These are phyloP conservation scores for Nymphalis polychloros DNA, from an alignment of 2,888 invertebrate species.

Conservation along the genomic window DNA sequence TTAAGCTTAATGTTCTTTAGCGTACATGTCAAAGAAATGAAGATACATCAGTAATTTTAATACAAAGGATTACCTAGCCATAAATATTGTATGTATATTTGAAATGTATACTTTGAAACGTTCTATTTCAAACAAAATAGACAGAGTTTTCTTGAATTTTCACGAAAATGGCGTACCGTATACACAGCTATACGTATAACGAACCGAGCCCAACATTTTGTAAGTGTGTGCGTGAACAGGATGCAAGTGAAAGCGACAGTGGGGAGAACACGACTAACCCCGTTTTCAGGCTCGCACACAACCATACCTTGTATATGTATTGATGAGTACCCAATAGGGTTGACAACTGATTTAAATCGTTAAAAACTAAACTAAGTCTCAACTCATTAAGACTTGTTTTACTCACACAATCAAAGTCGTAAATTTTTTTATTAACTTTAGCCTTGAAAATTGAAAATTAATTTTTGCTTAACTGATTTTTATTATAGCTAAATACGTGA, in stretches of 20 bases:
- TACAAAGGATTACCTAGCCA: neutral
- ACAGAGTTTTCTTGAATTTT: conserved; percentile 5
- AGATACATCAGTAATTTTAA: too few species aligned
- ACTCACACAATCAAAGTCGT: too few species aligned
- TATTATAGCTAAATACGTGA: too few species aligned
- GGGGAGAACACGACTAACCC: conserved; percentile 67
- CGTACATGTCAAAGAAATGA: neutral
- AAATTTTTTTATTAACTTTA: too few species aligned
- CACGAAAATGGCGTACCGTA: conserved; percentile 10
- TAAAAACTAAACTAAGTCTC: neutral
- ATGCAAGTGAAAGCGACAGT: conserved; percentile 77
- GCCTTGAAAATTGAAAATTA: too few species aligned
- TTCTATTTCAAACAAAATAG: neutral
- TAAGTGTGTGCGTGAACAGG: conserved; percentile 59
- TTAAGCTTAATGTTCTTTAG: too few species aligned
- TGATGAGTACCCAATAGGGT: conserved; percentile 36
- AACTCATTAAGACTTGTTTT: too few species aligned
- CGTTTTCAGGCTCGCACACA: conserved; percentile 56
- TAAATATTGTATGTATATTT: neutral
- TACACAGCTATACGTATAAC: conserved; percentile 39
- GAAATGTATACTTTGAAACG: neutral
- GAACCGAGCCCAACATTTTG: conserved; percentile 18
- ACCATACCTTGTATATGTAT: conserved; percentile 39
- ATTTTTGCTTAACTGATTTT: too few species aligned
- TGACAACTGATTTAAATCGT: neutral